A percentile compares a stretch with the other conserved stretches of the same genome.
Evolutionary conservation across 2,113 vertebrate genomes (phyloP).

Genomic region (Ageneiosus marmoratus): DNA sequence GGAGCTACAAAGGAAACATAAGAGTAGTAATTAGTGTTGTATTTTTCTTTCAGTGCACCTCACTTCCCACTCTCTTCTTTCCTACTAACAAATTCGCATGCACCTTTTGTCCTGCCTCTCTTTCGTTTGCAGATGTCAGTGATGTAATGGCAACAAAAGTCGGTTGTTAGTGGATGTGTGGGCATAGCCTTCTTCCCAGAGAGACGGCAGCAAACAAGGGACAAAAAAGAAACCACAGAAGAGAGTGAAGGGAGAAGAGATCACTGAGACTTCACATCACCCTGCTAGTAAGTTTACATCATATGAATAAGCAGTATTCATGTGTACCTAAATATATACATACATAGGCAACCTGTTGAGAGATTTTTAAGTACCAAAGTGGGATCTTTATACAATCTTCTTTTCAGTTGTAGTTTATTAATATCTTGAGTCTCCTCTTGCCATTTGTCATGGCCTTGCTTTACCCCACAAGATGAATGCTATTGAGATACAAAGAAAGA

Average conservation of each 20-base stretch:
- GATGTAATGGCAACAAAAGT: constrained; percentile 22
- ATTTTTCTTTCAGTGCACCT: neutral
- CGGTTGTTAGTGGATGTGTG: constrained; percentile 7
- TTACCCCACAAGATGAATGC: neutral
- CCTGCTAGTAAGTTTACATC: constrained; percentile 33
- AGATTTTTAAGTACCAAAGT: neutral
- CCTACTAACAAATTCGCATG: neutral
- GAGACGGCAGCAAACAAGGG: constrained; percentile 30
- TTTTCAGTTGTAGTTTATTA: neutral
- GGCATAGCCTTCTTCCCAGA: constrained; percentile 16
- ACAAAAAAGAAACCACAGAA: constrained; percentile 14
- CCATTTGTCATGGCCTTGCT: neutral
- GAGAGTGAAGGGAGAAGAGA: constrained; percentile 14
- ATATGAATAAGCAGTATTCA: neutral
- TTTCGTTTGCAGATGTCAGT: constrained; percentile 44
- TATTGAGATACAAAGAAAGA: neutral
- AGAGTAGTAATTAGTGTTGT: neutral
- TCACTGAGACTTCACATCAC: constrained; percentile 16
- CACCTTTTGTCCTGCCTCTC: neutral
- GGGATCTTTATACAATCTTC: neutral
- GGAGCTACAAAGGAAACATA: neutral
- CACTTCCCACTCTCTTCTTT: neutral
- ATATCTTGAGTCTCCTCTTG: neutral
- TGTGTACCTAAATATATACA: neutral
- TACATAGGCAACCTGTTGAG: neutral